Evolutionary conservation across 1,140 invertebrate genomes (phyloP).

Genomic region (Penaeus japonicus): DNA sequence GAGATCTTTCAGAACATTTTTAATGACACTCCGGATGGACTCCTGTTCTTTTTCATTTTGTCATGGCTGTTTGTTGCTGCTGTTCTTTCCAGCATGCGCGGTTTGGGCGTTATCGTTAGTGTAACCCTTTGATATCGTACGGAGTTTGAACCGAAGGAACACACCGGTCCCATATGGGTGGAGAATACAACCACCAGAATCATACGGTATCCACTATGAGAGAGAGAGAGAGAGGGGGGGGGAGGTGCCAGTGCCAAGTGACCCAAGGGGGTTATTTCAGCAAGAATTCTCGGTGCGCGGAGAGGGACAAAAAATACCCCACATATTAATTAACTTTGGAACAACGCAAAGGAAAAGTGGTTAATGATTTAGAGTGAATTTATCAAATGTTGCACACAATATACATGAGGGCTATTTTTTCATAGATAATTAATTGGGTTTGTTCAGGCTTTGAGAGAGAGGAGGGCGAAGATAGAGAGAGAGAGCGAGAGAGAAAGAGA

Average conservation of each 20-base stretch:
- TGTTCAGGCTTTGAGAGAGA: background rate
- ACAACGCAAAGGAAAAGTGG: constrained; percentile 25
- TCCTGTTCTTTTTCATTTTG: too few relatives aligned
- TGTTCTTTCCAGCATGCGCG: too few relatives aligned
- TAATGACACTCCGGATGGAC: too few relatives aligned
- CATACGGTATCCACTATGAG: too few relatives aligned
- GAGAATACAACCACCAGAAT: too few relatives aligned
- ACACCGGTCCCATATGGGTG: too few relatives aligned
- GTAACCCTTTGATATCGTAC: too few relatives aligned
- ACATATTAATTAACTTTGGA: constrained; percentile 29
- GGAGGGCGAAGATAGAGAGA: background rate
- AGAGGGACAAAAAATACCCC: background rate
- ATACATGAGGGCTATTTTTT: constrained; percentile 12
- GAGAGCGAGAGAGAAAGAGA: background rate
- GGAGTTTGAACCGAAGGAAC: too few relatives aligned
- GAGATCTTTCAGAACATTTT: too few relatives aligned
- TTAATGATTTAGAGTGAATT: constrained; percentile 24
- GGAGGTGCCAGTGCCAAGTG: background rate
- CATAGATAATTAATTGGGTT: constrained; percentile 26
- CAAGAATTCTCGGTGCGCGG: background rate
- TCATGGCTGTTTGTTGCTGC: too few relatives aligned
- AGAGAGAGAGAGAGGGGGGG: background rate
- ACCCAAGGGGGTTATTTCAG: background rate
- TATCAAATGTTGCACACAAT: constrained; percentile 24
- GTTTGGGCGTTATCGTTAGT: too few relatives aligned